Evolutionary conservation across 2,888 invertebrate genomes (phyloP), one percentile per base, ranked within the genome.

Genomic region (Aphidius colemani): DNA sequence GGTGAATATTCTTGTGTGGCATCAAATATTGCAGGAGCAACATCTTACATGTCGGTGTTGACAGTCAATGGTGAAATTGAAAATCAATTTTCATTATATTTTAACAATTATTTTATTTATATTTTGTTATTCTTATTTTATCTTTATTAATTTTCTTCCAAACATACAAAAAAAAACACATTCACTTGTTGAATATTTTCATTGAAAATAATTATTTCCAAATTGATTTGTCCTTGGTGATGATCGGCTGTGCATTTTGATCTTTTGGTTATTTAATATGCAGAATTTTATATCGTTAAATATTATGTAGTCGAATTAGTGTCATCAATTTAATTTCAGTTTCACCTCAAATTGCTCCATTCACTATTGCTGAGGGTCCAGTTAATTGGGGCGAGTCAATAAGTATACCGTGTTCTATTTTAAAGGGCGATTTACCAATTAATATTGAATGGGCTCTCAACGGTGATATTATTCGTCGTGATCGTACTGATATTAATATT

Each of bases 331-430:
- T 46, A 46, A 64, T 69, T 69, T 39, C 81, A 90, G 90, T 90
- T 78, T 82, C 87, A 71, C 90, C 91, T 66, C 88, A 89, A 85
- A 89, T 92, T 72, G 86, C 88, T 74, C 88, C 90, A 50, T 91
- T 92, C 79, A 86, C 86, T 75, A 90, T 92, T 74, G 90, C 90
- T 68, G 90, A 91, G 59, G 90, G 91, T 71, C 87, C 91, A 67
- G 88, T 91, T 51, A 91, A 92, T 76, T 90, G 90, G 70, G 93
- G 92, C 43, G 92, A 93, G 67, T 88, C 90, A 65, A 89, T 91
- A 64, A 91, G 90, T 68, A 86, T 91, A 3, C 87, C 87, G 63
- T 93, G 93, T 79, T 87, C 89, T 13, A 89, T 90, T 45, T 86
- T 86, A 69, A 90, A 91, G 80, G 93, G 94, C 40, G 94, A 94